Evolutionary conservation across 2,113 vertebrate genomes (phyloP).

Genomic region (Chloropsis cyanopogon): DNA sequence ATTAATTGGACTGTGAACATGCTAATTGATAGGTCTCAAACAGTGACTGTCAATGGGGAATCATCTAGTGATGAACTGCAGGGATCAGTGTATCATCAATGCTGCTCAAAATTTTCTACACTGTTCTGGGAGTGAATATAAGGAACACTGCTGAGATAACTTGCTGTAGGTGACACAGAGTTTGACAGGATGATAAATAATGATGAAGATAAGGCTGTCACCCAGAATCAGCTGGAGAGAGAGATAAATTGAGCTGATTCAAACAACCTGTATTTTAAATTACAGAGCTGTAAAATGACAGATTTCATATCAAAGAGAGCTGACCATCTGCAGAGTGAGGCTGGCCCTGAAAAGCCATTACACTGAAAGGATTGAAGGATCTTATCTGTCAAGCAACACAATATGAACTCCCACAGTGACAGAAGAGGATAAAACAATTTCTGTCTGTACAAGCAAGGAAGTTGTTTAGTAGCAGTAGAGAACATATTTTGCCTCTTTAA

Average conservation of each 20-base stretch:
- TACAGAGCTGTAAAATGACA: not conserved
- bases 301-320: not conserved
- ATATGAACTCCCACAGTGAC: not conserved
- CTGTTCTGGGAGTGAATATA: not conserved
- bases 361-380: not conserved
- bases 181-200: slow-evolving; percentile 16
- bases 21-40: not conserved
- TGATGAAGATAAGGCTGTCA: not conserved
- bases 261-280: not conserved
- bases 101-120: not conserved
- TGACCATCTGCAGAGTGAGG: not conserved
- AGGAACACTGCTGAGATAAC: not conserved
- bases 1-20: not conserved
- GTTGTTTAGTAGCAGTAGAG: not conserved
- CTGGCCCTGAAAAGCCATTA: not conserved
- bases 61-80: not conserved
- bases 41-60: not conserved
- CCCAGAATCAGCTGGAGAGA: not conserved
- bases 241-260: not conserved
- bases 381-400: not conserved
- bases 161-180: not conserved
- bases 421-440: not conserved
- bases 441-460: not conserved
- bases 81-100: not conserved
- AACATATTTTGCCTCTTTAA: not conserved